A percentile compares a stretch with the other conserved stretches of the same genome.
Conservation (phyloP, 2,888 invertebrate genomes). For the Yponomeuta cagnagella region DNA sequence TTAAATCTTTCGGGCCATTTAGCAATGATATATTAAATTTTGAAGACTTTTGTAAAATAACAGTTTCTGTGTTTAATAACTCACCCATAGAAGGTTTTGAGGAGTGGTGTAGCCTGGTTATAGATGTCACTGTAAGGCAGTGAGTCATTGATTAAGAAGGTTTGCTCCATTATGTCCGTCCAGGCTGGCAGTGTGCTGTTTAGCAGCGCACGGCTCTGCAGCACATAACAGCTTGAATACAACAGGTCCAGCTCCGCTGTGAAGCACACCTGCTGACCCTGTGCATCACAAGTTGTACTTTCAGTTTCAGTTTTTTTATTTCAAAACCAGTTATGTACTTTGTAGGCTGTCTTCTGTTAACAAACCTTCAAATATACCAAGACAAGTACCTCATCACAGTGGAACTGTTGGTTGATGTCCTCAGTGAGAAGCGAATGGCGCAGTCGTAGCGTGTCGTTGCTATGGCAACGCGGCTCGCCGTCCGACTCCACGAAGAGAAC, state of each 20-base stretch:
- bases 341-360: not conserved
- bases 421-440: not conserved
- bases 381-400: not conserved
- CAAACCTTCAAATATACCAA: not conserved
- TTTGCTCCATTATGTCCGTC: conserved; percentile 22
- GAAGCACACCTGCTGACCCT: conserved; percentile 40
- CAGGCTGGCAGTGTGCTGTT: conserved; percentile 22
- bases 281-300: not conserved
- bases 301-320: not conserved
- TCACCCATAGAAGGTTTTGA: too few species aligned
- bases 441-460: not conserved
- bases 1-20: too few species aligned
- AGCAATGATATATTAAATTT: too few species aligned
- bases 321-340: not conserved
- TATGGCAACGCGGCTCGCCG: not conserved
- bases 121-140: not conserved
- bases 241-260: conserved; percentile 41
- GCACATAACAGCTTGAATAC: conserved; percentile 41
- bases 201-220: conserved; percentile 27
- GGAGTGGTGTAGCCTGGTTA: not conserved
- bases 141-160: conserved; percentile 22
- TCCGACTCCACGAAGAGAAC: not conserved
- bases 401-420: not conserved
- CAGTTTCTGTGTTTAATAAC: too few species aligned
- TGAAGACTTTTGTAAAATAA: too few species aligned